These are phyloP conservation scores for Cephalopachus bancanus DNA, from an alignment of 2,797 vertebrate genomes.

Conservation along the genomic window DNA sequence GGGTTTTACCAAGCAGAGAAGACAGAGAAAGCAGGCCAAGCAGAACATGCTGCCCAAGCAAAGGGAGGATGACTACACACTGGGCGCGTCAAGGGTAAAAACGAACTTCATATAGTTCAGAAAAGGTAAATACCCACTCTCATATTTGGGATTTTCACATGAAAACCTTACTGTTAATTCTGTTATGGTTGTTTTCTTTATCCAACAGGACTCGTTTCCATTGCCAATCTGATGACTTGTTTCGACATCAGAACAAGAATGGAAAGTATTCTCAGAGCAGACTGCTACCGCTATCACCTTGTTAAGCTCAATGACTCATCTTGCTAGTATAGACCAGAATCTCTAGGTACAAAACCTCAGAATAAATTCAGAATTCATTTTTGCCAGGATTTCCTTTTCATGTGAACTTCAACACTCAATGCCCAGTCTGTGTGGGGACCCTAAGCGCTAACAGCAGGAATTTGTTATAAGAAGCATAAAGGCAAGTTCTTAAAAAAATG, in stretches of 20 bases:
- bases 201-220: not conserved
- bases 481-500: not conserved
- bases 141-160: not conserved
- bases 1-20: not conserved
- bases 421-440: not conserved
- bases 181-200: not conserved
- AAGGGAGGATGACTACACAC: not conserved
- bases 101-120: not conserved
- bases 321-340: not conserved
- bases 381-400: conserved; percentile 3
- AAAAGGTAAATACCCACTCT: not conserved
- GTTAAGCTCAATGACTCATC: not conserved
- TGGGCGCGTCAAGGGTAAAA: not conserved
- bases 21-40: not conserved
- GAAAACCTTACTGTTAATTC: not conserved
- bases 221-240: not conserved
- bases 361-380: conserved; percentile 6
- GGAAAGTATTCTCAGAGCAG: not conserved
- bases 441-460: not conserved
- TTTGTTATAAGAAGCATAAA: not conserved
- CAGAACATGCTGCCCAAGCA: not conserved
- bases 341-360: not conserved
- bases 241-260: conserved; percentile 18
- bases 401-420: conserved; percentile 14
- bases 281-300: not conserved